Base-by-base conservation (phyloP, 2,888 invertebrate genomes). In the Pterobdella sp. region DNA sequence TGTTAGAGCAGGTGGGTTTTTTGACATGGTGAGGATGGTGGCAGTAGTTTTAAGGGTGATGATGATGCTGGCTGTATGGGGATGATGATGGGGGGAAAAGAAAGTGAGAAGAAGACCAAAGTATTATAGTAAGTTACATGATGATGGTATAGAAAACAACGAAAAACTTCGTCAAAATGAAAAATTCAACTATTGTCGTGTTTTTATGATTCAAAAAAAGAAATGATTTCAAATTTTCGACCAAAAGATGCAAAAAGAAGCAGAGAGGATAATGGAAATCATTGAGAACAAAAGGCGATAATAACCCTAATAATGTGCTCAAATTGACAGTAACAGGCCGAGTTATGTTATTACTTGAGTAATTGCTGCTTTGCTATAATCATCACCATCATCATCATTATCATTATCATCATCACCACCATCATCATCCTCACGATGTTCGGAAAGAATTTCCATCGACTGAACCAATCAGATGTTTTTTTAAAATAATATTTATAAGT, bases 381-480 rank as follows among this genome's bases (percentile, higher is more conserved):
- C 60, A 64, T 72, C 72, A 72, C 64, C 72, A 72, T 72, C 72
- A 34, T 72, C 72, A 63, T 64, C 63, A 64, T 64, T 64, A 72
- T 72, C 63, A 64, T 72, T 64, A 64, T 72, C 72, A 64, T 72
- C 72, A 72, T 72, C 64, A 34, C 35, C 72, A 64, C 26, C 35
- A 64, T 64, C 65, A 72, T 65, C 63, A 36, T 64, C 72, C 60
- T 64, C 72, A 34, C 64, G 35, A 72, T 63, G 10, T 7, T 31
- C 35, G 32, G n/a, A n/a, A 14, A 22, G 18, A 26, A 22, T 10
- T 22, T 64, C 14, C 52, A n/a, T 14, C 52, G n/a, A 49, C 14
- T 18, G 14, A 18, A 18, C 52, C 14, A 14, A 49, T 18, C 52
- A 18, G 52, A 18, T 49, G 14, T 49, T 14, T 49, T 14, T 49